Evolutionary conservation across 2,888 invertebrate species (phyloP).

Genomic region (Neelides folsomi): DNA sequence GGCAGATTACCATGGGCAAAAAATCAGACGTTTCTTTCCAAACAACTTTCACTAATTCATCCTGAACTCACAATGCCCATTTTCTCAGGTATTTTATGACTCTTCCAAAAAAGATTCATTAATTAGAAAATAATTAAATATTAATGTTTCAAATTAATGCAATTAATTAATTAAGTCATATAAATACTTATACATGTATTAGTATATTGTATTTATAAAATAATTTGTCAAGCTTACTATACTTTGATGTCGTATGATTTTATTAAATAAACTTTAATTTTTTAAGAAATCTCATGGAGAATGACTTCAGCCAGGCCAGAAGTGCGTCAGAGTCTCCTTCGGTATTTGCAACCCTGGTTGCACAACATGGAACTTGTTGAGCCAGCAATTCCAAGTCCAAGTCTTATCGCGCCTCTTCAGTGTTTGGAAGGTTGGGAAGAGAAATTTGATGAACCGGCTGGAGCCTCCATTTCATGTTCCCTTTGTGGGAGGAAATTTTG

Average conservation of each 20-base stretch:
- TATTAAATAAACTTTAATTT: background rate
- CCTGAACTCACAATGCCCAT: conserved; percentile 98
- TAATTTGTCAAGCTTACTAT: too few relatives aligned
- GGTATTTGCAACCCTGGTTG: conserved; percentile 91
- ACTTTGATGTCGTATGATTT: background rate
- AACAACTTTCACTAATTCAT: conserved; percentile 83
- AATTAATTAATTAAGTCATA: too few relatives aligned
- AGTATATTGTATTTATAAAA: too few relatives aligned
- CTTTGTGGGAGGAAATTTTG: conserved; percentile 26
- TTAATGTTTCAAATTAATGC: too few relatives aligned
- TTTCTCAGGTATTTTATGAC: conserved; percentile 85
- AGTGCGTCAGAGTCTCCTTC: conserved; percentile 76
- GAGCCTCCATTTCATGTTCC: conserved; percentile 28
- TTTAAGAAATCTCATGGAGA: conserved; percentile 83
- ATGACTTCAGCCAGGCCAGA: conserved; percentile 91
- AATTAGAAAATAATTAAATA: too few relatives aligned
- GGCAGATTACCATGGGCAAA: conserved; percentile 72
- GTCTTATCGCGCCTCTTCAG: conserved; percentile 23
- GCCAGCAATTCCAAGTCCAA: conserved; percentile 66
- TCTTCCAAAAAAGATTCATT: too few relatives aligned
- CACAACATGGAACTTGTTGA: conserved; percentile 98
- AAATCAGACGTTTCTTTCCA: conserved; percentile 80
- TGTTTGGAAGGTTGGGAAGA: conserved; percentile 16
- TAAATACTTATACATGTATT: too few relatives aligned
- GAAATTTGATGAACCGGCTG: conserved; percentile 18